Evolutionary conservation across 1,140 invertebrate genomes (phyloP).

Genomic region (Cydia strobilella): DNA sequence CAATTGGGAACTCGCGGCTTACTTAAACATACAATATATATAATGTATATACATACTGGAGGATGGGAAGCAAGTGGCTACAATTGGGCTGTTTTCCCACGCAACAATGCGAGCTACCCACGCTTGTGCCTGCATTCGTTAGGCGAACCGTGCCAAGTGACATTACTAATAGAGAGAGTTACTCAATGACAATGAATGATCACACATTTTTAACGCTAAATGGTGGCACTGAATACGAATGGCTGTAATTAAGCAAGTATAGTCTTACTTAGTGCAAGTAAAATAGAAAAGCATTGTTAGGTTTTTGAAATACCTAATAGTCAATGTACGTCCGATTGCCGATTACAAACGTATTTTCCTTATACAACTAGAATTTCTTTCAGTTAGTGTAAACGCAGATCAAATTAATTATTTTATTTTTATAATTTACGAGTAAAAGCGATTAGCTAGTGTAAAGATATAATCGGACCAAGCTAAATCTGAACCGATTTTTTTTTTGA

Average conservation of each 20-base stretch:
- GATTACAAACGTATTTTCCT: too few relatives aligned
- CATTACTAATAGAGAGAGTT: conserved; percentile 34
- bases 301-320: too few relatives aligned
- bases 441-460: too few relatives aligned
- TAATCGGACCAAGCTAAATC: too few relatives aligned
- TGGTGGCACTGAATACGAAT: conserved; percentile 3
- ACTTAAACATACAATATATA: conserved; percentile 11
- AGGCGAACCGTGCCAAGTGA: conserved; percentile 46
- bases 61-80: conserved; percentile 42
- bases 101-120: conserved; percentile 48
- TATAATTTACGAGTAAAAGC: too few relatives aligned
- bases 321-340: too few relatives aligned
- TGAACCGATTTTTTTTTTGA: too few relatives aligned
- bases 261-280: neutral
- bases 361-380: too few relatives aligned
- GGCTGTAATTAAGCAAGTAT: neutral
- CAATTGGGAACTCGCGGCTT: conserved; percentile 7
- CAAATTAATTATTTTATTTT: too few relatives aligned
- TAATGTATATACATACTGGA: neutral
- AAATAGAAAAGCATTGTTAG: too few relatives aligned
- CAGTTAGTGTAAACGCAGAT: too few relatives aligned
- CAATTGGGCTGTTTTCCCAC: conserved; percentile 65
- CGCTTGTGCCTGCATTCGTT: conserved; percentile 41
- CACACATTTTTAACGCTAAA: conserved; percentile 16
- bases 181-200: conserved; percentile 20